phyloP scores from a whole-genome alignment of 1,140 invertebrate species.

The Ostrea denselamellosa region DNA sequence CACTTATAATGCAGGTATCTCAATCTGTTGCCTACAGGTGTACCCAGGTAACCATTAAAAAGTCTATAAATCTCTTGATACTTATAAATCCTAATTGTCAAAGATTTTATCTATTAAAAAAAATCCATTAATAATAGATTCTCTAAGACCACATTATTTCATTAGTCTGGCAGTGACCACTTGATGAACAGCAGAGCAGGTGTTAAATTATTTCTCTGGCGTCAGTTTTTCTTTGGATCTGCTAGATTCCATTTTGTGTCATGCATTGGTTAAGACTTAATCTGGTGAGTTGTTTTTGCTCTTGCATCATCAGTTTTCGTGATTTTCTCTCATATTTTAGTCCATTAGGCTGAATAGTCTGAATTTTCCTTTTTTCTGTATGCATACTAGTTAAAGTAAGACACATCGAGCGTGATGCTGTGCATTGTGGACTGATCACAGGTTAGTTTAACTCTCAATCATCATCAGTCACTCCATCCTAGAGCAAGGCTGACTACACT shows the following conservation, averaged over 20 bases:
- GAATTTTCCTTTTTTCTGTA: not conserved
- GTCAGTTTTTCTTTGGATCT: not conserved
- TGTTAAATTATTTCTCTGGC: slow-evolving; percentile 5
- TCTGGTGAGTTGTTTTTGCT: slow-evolving; percentile 15
- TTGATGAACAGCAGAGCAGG: not conserved
- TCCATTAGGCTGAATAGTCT: not conserved
- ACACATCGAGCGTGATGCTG: not conserved
- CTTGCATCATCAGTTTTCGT: not conserved
- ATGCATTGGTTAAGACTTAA: not conserved
- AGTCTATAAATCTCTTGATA: slow-evolving; percentile 25
- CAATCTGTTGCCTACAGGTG: not conserved
- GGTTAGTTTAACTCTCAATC: not conserved
- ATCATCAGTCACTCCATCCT: slow-evolving; percentile 11
- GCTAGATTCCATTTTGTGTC: not conserved
- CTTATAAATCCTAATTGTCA: slow-evolving; percentile 31
- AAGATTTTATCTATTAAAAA: slow-evolving; percentile 32
- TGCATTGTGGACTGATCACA: slow-evolving; percentile 2
- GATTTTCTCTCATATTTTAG: not conserved
- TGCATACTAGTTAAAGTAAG: slow-evolving; percentile 19
- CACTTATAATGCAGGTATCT: slow-evolving; percentile 11
- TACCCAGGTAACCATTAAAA: slow-evolving; percentile 18
- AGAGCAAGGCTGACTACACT: slow-evolving; percentile 5
- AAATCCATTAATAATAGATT: slow-evolving; percentile 25
- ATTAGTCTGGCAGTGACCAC: not conserved
- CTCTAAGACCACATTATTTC: not conserved